Evolutionary conservation across 2,888 invertebrate genomes (phyloP).

Genomic region (Patella caerulea): DNA sequence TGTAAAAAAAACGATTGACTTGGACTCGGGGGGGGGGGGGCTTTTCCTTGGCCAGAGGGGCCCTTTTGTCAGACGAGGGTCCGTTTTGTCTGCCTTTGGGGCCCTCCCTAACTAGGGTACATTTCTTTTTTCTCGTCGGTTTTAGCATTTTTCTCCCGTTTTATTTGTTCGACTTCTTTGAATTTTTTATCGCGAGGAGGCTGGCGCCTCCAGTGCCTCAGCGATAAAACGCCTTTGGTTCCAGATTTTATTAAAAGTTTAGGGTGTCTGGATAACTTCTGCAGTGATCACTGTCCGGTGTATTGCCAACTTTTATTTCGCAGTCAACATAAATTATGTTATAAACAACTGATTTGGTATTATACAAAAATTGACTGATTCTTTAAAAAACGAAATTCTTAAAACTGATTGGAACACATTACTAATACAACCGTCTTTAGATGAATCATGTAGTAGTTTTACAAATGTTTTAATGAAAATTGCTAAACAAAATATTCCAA

Average conservation of each 20-base stretch:
- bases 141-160: too few relatives aligned
- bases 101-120: too few relatives aligned
- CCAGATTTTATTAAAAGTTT: not conserved
- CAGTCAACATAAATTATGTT: not conserved
- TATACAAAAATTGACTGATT: not conserved
- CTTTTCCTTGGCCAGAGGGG: too few relatives aligned
- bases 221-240: too few relatives aligned
- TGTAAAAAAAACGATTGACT: too few relatives aligned
- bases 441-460: not conserved
- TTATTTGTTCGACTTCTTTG: too few relatives aligned
- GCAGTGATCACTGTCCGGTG: conserved; percentile 2
- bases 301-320: not conserved
- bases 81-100: too few relatives aligned
- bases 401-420: not conserved
- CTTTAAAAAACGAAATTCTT: not conserved
- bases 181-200: too few relatives aligned
- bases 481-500: not conserved
- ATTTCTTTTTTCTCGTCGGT: too few relatives aligned
- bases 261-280: not conserved
- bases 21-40: too few relatives aligned
- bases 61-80: too few relatives aligned
- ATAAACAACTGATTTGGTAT: not conserved
- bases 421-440: not conserved
- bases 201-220: too few relatives aligned
- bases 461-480: not conserved